Conservation (phyloP, 2,888 invertebrate genomes). For the Celastrina argiolus region DNA sequence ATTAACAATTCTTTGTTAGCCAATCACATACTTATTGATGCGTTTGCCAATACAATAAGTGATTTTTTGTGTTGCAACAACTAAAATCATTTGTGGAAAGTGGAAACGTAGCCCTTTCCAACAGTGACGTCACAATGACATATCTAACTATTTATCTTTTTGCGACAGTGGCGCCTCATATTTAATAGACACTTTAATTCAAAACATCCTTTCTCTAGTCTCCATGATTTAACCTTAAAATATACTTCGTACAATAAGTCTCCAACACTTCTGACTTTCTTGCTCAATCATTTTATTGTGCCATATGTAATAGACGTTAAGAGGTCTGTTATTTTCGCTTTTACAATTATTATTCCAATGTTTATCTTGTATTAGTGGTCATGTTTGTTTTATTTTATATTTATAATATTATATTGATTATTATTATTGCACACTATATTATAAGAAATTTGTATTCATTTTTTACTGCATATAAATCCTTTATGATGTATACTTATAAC, state of each 20-base stretch:
- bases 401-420: not conserved
- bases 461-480: not conserved
- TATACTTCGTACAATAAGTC: not conserved
- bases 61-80: no score
- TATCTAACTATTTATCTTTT: no score
- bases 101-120: no score
- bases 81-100: no score
- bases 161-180: no score
- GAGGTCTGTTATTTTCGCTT: not conserved
- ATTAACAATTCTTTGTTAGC: no score
- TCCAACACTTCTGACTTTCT: conserved; percentile 1
- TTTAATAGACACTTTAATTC: no score
- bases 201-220: no score
- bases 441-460: not conserved
- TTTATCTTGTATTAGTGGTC: not conserved
- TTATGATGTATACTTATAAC: not conserved
- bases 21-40: no score
- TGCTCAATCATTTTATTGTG: conserved; percentile 17
- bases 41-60: no score
- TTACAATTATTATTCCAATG: not conserved
- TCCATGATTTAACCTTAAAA: no score
- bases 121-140: no score
- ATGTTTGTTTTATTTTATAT: not conserved
- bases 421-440: not conserved
- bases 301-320: conserved; percentile 13